Conservation (phyloP, 1,140 invertebrate species). For the Potamilus streckersoni region DNA sequence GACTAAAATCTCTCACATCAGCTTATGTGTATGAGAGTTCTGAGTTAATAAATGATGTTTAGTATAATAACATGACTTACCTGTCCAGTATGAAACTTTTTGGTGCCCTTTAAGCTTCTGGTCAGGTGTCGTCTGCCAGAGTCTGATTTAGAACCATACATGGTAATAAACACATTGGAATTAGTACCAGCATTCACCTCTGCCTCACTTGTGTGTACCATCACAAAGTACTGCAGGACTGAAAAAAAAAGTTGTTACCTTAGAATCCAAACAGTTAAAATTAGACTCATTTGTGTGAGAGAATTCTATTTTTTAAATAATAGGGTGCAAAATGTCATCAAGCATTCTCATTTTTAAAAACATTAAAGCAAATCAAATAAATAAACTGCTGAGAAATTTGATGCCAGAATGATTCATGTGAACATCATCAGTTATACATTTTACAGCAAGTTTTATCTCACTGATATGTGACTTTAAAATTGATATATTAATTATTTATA, state of each 20-base stretch:
- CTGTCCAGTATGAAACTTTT: conserved; percentile 41
- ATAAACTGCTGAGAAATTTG: too few species aligned
- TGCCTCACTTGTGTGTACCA: conserved; percentile 62
- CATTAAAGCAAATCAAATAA: too few species aligned
- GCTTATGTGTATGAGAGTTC: too few species aligned
- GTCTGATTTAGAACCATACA: conserved; percentile 67
- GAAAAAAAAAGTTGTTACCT: conserved; percentile 8
- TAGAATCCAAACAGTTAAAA: neutral
- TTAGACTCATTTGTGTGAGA: neutral
- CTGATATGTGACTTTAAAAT: too few species aligned
- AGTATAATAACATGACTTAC: conserved; percentile 9
- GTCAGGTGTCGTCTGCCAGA: conserved; percentile 38
- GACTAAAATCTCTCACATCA: too few species aligned
- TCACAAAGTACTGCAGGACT: conserved; percentile 60
- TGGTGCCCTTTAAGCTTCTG: conserved; percentile 9
- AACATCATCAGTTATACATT: too few species aligned
- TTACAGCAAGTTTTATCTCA: too few species aligned
- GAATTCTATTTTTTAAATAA: neutral
- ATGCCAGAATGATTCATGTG: too few species aligned
- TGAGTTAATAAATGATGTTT: too few species aligned
- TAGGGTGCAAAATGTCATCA: too few species aligned
- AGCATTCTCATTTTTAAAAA: too few species aligned
- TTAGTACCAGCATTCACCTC: conserved; percentile 64
- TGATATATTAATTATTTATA: too few species aligned
- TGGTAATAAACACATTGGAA: conserved; percentile 59